A percentile compares a stretch with the other conserved stretches of the same genome.
phyloP scores from a whole-genome alignment of 2,797 vertebrate genomes.

The Moxostoma hubbsi region DNA sequence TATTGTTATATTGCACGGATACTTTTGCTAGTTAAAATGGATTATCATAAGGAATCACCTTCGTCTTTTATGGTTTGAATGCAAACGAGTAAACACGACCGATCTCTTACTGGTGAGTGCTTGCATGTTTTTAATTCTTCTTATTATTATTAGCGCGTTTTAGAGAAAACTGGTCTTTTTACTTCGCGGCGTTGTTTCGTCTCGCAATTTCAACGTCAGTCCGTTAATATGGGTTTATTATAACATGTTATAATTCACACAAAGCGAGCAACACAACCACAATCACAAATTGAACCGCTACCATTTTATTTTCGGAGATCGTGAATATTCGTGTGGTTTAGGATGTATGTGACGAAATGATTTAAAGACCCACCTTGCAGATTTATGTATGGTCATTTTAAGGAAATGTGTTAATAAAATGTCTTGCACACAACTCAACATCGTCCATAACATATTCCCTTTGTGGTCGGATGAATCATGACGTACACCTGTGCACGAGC shows the following conservation, averaged over 20 bases:
- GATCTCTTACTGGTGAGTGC: slow-evolving; percentile 45
- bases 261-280: not conserved
- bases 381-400: not conserved
- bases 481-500: slow-evolving; percentile 35
- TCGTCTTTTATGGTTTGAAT: slow-evolving; percentile 15
- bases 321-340: not conserved
- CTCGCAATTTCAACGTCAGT: not conserved
- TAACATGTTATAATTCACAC: not conserved
- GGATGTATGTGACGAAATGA: not conserved
- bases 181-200: not conserved
- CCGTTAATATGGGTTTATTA: not conserved
- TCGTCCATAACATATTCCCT: slow-evolving; percentile 21
- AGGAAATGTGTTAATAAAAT: slow-evolving; percentile 18
- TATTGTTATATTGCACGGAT: slow-evolving; percentile 18
- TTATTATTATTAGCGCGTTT: not conserved
- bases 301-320: slow-evolving; percentile 15
- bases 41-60: slow-evolving; percentile 16
- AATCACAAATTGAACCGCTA: slow-evolving; percentile 3
- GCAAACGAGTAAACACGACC: slow-evolving; percentile 3
- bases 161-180: slow-evolving; percentile 6
- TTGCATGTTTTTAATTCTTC: not conserved
- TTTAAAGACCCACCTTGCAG: not conserved
- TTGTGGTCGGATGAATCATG: slow-evolving; percentile 21
- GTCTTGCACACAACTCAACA: slow-evolving; percentile 24
- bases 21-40: slow-evolving; percentile 43